These are phyloP conservation scores for Channa striata DNA, from an alignment of 2,797 vertebrate genomes.

Conservation along the genomic window DNA sequence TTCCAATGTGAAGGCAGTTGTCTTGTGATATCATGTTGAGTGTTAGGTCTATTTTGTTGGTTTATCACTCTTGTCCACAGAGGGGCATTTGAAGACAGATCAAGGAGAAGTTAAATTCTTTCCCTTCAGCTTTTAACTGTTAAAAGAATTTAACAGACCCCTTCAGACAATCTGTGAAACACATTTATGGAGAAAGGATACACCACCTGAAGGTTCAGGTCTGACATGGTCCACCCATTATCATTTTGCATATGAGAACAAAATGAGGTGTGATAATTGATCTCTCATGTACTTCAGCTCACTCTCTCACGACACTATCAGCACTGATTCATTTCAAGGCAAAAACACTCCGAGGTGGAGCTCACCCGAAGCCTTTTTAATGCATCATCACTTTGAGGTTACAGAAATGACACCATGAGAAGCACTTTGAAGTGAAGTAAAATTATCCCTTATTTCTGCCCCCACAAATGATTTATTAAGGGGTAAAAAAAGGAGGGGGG, in stretches of 20 bases:
- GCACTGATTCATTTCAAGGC: conserved; percentile 73
- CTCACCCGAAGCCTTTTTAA: conserved; percentile 69
- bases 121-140: conserved; percentile 71
- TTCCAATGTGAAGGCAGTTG: conserved; percentile 51
- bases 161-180: conserved; percentile 82
- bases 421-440: conserved; percentile 85
- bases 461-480: conserved; percentile 83
- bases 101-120: conserved; percentile 76
- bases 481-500: conserved; percentile 51
- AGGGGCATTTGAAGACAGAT: conserved; percentile 78
- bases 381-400: conserved; percentile 83
- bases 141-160: conserved; percentile 82
- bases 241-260: conserved; percentile 84
- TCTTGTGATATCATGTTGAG: conserved; percentile 65
- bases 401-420: conserved; percentile 82
- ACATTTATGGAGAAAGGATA: conserved; percentile 80
- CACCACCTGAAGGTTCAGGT: conserved; percentile 78
- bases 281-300: conserved; percentile 81
- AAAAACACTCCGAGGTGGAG: conserved; percentile 66
- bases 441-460: conserved; percentile 80
- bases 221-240: conserved; percentile 84
- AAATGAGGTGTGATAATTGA: conserved; percentile 87
- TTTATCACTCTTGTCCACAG: conserved; percentile 74
- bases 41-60: conserved; percentile 73
- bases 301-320: conserved; percentile 81